Base-by-base conservation (phyloP, 2,888 invertebrate species). In the Drosophila borborema region DNA sequence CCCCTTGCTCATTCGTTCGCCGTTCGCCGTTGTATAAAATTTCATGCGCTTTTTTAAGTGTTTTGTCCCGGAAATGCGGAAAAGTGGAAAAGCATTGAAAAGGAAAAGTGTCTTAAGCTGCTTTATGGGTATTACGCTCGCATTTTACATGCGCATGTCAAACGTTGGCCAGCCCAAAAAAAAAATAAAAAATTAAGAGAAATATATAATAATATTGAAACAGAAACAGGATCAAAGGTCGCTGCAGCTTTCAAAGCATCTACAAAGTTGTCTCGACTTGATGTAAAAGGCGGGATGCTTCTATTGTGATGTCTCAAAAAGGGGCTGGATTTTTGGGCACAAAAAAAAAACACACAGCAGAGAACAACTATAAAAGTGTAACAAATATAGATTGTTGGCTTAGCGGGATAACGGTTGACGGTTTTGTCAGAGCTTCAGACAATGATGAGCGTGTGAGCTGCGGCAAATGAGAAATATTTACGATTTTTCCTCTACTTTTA, bases 131-230 rank as follows among this genome's bases (percentile, higher is more conserved):
- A 86, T 86, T 90, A 86, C 75, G 73, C 63, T 56, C 71, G 75
- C 81, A 78, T 86, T n/a, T 81, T 88, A 89, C 86, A 82, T 71
- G 81, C 89, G 69, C 89, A 79, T 77, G 84, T 88, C 89, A 88
- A 80, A 78, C 73, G 77, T 51, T 78, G 80, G 77, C 77, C 81
- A 73, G 74, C 18, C 46, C 45, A 36, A 65, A 64, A 64, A 3
- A 23, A 23, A 23, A n/a, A n/a, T 51, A 68, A 64, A 65, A 70
- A 20, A n/a, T 2, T 4, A 2, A 9, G n/a, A 61, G 56, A 70
- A 48, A 48, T 18, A 31, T 12, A 51, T 53, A 46, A 61, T 31
- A 60, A 40, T 54, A 40, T 55, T 41, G 55, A 40, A 51, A 53
- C 51, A 41, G 48, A 48, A 67, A 56, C 73, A 54, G 81, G 79